Percentiles rank a stretch among this genome's conserved stretches.
Conservation (phyloP, 2,888 invertebrate genomes). For the Steinernema hermaphroditum region DNA sequence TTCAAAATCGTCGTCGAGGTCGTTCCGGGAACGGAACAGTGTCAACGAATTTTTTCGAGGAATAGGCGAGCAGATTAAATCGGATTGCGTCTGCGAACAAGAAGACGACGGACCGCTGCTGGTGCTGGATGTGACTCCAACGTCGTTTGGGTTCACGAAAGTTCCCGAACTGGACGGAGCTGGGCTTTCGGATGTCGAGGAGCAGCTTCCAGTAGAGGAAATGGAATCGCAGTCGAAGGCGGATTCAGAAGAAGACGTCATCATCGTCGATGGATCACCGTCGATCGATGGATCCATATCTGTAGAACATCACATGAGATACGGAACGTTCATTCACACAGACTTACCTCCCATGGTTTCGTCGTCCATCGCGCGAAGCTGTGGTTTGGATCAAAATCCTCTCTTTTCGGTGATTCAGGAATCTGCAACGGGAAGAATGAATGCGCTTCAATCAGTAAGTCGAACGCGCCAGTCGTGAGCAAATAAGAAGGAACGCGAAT, state of each 20-base stretch:
- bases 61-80: background rate
- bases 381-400: too few relatives aligned
- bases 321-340: background rate
- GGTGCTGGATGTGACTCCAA: background rate
- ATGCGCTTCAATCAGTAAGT: too few relatives aligned
- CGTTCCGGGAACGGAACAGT: conserved; percentile 9
- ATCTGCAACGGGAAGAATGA: too few relatives aligned
- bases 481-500: too few relatives aligned
- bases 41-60: background rate
- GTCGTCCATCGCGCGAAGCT: background rate
- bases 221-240: conserved; percentile 19
- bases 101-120: background rate
- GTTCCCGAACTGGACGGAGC: conserved; percentile 15
- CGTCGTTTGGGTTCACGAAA: conserved; percentile 16
- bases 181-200: background rate
- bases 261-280: background rate
- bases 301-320: background rate
- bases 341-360: background rate
- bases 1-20: conserved; percentile 15
- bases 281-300: background rate
- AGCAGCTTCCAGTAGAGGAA: conserved; percentile 21
- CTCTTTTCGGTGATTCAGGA: too few relatives aligned
- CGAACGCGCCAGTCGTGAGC: too few relatives aligned
- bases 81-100: background rate
- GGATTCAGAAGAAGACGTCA: conserved; percentile 7